These are phyloP conservation scores for Menidia beryllina DNA, from an alignment of 2,113 vertebrate genomes.

Conservation along the genomic window DNA sequence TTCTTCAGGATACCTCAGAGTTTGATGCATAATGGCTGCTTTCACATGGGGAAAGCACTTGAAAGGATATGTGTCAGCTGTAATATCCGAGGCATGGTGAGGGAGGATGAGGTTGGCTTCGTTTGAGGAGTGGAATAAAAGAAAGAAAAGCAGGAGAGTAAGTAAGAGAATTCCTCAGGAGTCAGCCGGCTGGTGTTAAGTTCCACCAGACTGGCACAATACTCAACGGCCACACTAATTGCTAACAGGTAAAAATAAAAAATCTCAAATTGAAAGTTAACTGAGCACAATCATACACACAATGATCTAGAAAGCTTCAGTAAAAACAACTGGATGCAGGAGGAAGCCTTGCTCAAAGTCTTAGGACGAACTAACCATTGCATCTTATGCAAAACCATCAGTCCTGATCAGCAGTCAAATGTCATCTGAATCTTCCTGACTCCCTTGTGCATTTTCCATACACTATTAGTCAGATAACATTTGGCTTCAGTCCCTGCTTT, in stretches of 20 bases:
- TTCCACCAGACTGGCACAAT: background rate
- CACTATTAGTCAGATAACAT: background rate
- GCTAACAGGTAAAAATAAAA: background rate
- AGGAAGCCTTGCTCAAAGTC: too few species aligned
- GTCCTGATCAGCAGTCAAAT: background rate
- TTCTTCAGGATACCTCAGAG: conserved; percentile 13
- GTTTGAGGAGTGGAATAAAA: background rate
- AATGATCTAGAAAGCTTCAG: too few species aligned
- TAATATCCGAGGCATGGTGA: conserved; percentile 6
- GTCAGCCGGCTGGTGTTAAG: background rate
- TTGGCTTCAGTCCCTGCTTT: background rate
- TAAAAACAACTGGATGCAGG: too few species aligned
- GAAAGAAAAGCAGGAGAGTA: background rate
- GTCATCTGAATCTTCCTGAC: background rate
- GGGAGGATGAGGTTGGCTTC: conserved; percentile 2
- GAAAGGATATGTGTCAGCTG: conserved; percentile 28
- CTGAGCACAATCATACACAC: too few species aligned
- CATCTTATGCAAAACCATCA: background rate
- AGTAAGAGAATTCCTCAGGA: background rate
- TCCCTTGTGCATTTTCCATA: background rate
- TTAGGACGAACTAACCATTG: too few species aligned
- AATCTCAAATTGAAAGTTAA: background rate
- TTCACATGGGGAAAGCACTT: conserved; percentile 18
- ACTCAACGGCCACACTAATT: background rate
- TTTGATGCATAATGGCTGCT: conserved; percentile 13